Base-by-base conservation (phyloP, 1,140 invertebrate species). In the Colletes gigas region DNA sequence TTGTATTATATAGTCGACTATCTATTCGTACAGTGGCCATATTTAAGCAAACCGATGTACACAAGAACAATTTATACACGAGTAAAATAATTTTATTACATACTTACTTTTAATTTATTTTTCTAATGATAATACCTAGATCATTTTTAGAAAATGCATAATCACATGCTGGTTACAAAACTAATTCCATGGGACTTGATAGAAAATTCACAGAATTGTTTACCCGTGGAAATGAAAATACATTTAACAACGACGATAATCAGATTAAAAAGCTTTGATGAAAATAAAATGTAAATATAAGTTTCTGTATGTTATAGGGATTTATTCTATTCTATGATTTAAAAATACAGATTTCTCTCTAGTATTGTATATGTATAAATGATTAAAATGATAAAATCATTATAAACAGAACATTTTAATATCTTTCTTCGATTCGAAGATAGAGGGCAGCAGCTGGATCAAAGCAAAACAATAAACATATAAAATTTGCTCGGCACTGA, bases 11-110 rank as follows among this genome's bases (percentile, higher is more conserved):
- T 99, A 89, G 96, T 96, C 59, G 97, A 99, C 94, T 93, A 97
- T 88, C 94, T 99, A 90, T 93, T 99, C 83, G 98, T 99, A 4
- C 98, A 99, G 89, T 99, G 98, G 98, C 96, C 96, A 62, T 78
- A 87, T 50, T 82, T 93, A 41, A 86, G 84, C 52, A 89, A 87
- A 87, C 78, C 85, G 82, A 41, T 85, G 68, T 91, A 92, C 70
- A 80, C 77, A 44, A 79, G 86, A 90, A 78, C 59, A 83, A 85
- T 85, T 78, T 80, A 21, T 90, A 54, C 89, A 57, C 90, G 50
- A 90, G 88, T 89, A 90, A 91, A 89, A 72, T 69, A 66, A 71
- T 73, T 70, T 30, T 71, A 57, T 66, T 73, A 59, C 19, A 19
- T 70, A 57, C 41, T 78, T 70, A 57, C 41, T 63, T 76, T 21